These are phyloP conservation scores for Ferdinandea cuprea DNA, from an alignment of 2,888 invertebrate species.

Conservation along the genomic window DNA sequence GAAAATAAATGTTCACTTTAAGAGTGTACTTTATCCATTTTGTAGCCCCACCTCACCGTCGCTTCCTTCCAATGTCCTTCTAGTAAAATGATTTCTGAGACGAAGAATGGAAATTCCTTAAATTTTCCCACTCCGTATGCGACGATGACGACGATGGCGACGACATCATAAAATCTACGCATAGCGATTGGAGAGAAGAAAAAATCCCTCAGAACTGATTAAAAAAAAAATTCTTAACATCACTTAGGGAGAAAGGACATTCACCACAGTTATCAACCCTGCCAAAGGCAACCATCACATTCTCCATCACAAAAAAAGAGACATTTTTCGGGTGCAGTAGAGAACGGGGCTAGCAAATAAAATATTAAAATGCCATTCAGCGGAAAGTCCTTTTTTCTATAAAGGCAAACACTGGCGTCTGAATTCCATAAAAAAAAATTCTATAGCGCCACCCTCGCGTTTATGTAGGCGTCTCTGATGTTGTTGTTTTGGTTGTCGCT, in stretches of 20 bases:
- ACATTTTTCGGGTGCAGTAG: conserved; percentile 49
- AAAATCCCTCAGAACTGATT: conserved; percentile 59
- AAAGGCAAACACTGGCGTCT: conserved; percentile 68
- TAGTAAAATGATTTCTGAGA: conserved; percentile 33
- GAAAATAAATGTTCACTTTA: conserved; percentile 15
- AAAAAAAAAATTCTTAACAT: conserved; percentile 43
- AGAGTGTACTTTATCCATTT: conserved; percentile 6
- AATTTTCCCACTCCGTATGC: conserved; percentile 6
- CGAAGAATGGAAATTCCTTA: conserved; percentile 17
- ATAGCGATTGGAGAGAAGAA: conserved; percentile 12
- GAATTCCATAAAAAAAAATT: conserved; percentile 50
- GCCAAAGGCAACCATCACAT: conserved; percentile 37
- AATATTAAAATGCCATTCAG: conserved; percentile 72
- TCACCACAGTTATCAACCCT: conserved; percentile 54
- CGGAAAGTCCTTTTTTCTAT: conserved; percentile 65
- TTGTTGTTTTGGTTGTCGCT: conserved; percentile 22
- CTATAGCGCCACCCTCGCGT: conserved; percentile 50
- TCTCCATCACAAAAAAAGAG: background rate
- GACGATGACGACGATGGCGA: background rate
- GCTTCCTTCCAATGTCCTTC: conserved; percentile 1
- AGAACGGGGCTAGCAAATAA: conserved; percentile 48
- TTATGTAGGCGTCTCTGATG: conserved; percentile 62
- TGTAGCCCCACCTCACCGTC: conserved; percentile 3
- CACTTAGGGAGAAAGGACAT: conserved; percentile 40
- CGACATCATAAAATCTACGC: conserved; percentile 58